phyloP scores from a whole-genome alignment of 2,797 vertebrate genomes.

The Melanotaenia pygmaea region DNA sequence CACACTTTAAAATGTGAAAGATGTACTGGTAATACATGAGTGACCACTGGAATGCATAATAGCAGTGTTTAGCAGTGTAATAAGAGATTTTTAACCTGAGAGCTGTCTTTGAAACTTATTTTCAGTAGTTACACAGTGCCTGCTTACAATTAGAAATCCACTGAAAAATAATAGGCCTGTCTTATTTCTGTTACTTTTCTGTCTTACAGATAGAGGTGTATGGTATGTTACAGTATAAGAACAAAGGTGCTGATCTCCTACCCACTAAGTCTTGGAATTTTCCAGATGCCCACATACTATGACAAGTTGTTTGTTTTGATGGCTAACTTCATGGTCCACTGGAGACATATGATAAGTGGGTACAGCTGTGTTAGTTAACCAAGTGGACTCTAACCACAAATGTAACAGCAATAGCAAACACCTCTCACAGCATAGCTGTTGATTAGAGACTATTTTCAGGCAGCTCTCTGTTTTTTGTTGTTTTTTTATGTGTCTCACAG shows the following conservation, averaged over 20 bases:
- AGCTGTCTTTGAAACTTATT: conserved; percentile 22
- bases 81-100: conserved; percentile 25
- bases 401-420: conserved; percentile 65
- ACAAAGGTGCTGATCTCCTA: conserved; percentile 62
- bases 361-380: conserved; percentile 70
- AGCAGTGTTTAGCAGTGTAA: conserved; percentile 31
- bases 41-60: conserved; percentile 67
- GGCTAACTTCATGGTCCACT: conserved; percentile 62
- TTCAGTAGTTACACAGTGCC: conserved; percentile 1
- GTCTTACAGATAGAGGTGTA: conserved; percentile 30
- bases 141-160: conserved; percentile 22
- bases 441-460: conserved; percentile 64
- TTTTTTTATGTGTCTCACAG: conserved; percentile 31
- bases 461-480: conserved; percentile 34
- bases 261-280: conserved; percentile 55
- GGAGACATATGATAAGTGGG: conserved; percentile 64
- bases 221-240: conserved; percentile 60
- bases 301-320: conserved; percentile 69
- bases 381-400: conserved; percentile 62
- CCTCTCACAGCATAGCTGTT: conserved; percentile 50
- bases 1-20: conserved; percentile 64
- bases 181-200: conserved; percentile 20
- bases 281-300: conserved; percentile 64
- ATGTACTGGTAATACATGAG: conserved; percentile 67
- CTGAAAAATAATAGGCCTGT: not conserved